These are phyloP conservation scores for Nycticebus coucang DNA, from an alignment of 2,113 vertebrate genomes.

Conservation along the genomic window DNA sequence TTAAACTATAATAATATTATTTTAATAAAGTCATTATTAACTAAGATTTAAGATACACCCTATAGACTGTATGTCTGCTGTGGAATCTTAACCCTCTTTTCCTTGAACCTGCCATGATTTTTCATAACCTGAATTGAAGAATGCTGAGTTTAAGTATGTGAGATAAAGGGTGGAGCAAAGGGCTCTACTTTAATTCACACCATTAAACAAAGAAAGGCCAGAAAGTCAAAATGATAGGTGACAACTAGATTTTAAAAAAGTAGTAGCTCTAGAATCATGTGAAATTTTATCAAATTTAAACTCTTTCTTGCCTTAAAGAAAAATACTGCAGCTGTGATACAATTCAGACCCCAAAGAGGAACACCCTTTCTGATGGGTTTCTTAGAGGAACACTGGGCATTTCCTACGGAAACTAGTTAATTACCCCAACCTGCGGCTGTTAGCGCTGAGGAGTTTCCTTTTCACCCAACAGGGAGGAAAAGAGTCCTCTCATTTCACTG, in stretches of 20 bases:
- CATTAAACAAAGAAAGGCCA: neutral
- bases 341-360: neutral
- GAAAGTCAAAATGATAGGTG: neutral
- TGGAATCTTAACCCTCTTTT: neutral
- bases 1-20: neutral
- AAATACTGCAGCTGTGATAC: neutral
- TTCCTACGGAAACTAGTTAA: conserved; percentile 71
- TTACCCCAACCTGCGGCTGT: conserved; percentile 19
- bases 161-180: neutral
- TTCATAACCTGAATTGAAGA: neutral
- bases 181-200: neutral
- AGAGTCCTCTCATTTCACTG: conserved; percentile 69
- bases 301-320: conserved; percentile 51
- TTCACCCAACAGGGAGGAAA: conserved; percentile 58
- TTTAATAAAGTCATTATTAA: neutral
- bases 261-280: neutral
- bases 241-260: neutral
- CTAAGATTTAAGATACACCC: neutral
- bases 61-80: neutral
- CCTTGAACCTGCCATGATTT: neutral
- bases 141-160: neutral
- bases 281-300: conserved; percentile 23
- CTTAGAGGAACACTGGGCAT: conserved; percentile 34
- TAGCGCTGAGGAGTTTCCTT: conserved; percentile 2
- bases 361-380: conserved; percentile 10